These are phyloP conservation scores for Malurus elegans DNA, from an alignment of 2,113 vertebrate species.

Conservation along the genomic window DNA sequence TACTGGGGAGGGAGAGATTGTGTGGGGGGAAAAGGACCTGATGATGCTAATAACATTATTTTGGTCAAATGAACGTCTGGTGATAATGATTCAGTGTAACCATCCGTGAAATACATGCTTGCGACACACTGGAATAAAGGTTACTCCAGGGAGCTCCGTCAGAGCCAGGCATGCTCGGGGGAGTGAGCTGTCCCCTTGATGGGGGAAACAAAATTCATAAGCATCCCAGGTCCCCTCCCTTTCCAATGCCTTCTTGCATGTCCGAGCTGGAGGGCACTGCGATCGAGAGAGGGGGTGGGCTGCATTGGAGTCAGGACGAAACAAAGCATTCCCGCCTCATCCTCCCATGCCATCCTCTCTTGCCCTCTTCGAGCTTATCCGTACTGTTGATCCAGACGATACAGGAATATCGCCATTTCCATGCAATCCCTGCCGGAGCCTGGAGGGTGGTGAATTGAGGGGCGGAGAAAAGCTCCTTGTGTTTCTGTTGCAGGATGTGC, in stretches of 20 bases:
- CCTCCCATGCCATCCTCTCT: conserved; percentile 42
- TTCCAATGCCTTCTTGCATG: conserved; percentile 33
- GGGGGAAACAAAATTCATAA: conserved; percentile 45
- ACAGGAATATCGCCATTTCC: conserved; percentile 39
- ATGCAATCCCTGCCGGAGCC: neutral
- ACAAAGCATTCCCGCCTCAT: conserved; percentile 15
- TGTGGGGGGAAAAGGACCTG: conserved; percentile 30
- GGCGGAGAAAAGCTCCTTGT: neutral
- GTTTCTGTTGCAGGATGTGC: neutral
- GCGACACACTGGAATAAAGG: conserved; percentile 71
- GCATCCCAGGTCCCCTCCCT: neutral
- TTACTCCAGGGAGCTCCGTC: conserved; percentile 53
- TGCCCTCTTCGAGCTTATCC: neutral
- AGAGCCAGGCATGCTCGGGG: conserved; percentile 59
- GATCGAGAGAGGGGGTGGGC: conserved; percentile 34
- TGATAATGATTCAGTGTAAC: conserved; percentile 82
- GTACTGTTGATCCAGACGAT: conserved; percentile 29
- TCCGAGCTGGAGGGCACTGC: conserved; percentile 67
- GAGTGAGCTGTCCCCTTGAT: conserved; percentile 47
- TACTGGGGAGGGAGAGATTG: neutral
- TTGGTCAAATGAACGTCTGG: conserved; percentile 72
- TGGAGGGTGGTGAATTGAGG: neutral
- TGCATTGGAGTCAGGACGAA: conserved; percentile 8
- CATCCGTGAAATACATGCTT: conserved; percentile 81
- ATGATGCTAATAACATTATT: conserved; percentile 72